phyloP scores from a whole-genome alignment of 2,888 invertebrate species.

The Latrodectus hesperus region DNA sequence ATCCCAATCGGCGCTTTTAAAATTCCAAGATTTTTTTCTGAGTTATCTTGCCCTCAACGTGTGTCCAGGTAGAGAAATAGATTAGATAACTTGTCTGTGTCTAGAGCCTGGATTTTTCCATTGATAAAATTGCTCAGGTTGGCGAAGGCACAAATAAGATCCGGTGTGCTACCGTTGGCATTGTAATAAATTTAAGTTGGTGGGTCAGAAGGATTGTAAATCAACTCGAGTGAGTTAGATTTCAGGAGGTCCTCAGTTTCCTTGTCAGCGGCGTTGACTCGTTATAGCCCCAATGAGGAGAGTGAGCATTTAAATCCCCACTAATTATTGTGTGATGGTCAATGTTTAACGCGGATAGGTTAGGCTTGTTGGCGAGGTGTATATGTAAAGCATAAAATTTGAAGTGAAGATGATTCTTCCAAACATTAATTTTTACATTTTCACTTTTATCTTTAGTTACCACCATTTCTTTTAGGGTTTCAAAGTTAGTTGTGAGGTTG shows the following conservation, averaged over 20 bases:
- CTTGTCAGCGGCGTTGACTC: not conserved
- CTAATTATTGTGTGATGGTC: not conserved
- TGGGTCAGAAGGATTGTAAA: not conserved
- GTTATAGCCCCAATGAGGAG: not conserved
- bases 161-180: not conserved
- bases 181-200: slow-evolving; percentile 1
- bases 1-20: slow-evolving; percentile 3
- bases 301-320: not conserved
- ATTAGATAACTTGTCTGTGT: not conserved
- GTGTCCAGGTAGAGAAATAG: not conserved
- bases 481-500: not conserved
- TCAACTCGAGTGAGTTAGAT: not conserved
- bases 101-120: not conserved
- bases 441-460: not conserved
- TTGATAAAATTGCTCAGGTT: not conserved
- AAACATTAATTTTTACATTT: not conserved
- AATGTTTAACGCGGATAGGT: not conserved
- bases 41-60: no score
- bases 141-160: not conserved
- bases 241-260: not conserved
- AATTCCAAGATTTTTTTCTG: not conserved
- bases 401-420: not conserved
- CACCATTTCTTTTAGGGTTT: not conserved
- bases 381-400: not conserved
- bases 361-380: not conserved